A percentile compares a stretch with the other conserved stretches of the same genome.
Conservation (phyloP, 35 echinoderm and acorn worm genomes). For the Apostichopus californicus region DNA sequence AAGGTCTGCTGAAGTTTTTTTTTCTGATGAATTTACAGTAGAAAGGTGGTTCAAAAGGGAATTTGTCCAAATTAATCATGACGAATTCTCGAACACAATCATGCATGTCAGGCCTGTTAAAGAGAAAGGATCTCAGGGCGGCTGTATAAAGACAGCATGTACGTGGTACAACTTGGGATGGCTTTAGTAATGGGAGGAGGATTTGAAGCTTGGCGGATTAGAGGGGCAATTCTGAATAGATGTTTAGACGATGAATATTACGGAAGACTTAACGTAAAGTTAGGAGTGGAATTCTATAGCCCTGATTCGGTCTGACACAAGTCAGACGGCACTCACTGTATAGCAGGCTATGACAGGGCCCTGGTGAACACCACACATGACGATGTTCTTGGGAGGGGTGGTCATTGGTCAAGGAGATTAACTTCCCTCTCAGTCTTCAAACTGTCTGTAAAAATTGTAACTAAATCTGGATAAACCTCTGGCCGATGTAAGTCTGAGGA, state of each 20-base stretch:
- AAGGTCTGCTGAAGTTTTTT: slow-evolving; percentile 16
- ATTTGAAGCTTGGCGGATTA: not conserved
- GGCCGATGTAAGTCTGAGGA: no score
- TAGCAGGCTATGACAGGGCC: not conserved
- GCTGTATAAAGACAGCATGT: no score
- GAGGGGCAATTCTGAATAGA: not conserved
- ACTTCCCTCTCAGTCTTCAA: no score
- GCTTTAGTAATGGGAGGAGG: slow-evolving; percentile 17
- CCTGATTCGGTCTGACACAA: not conserved
- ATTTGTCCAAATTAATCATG: slow-evolving; percentile 37
- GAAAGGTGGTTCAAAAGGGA: not conserved
- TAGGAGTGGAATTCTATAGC: not conserved
- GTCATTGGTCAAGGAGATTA: no score
- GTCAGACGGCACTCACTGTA: not conserved
- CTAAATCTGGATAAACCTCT: no score
- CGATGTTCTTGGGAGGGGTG: not conserved
- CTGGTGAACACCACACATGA: not conserved
- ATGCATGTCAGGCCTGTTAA: not conserved
- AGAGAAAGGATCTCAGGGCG: not conserved
- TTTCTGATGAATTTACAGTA: not conserved
- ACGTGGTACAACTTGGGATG: not conserved
- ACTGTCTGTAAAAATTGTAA: no score
- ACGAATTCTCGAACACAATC: not conserved
- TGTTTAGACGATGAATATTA: slow-evolving; percentile 23
- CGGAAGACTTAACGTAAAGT: slow-evolving; percentile 4